Evolutionary conservation across 64 coral and sea anemone species (phyloP).

Genomic region (Acropora yongei): DNA sequence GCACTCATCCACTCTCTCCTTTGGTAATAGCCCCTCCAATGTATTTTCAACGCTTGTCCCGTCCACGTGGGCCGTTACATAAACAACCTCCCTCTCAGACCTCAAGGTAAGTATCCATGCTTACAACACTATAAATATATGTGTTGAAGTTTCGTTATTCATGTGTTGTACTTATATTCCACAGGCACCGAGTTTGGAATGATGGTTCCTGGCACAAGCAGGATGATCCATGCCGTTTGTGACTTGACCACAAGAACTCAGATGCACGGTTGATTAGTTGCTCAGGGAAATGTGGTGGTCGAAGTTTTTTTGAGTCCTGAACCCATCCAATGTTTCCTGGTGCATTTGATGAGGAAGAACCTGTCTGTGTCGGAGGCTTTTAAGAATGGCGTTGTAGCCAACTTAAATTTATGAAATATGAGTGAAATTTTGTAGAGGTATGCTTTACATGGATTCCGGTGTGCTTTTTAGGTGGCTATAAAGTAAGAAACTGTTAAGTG

Average conservation of each 20-base stretch:
- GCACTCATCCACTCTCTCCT: too few species aligned
- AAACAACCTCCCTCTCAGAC: too few species aligned
- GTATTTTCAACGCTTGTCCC: too few species aligned
- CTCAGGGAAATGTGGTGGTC: conserved; percentile 33
- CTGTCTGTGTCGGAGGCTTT: conserved; percentile 9
- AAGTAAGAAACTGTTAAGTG: not conserved
- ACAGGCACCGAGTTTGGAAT: conserved; percentile 46
- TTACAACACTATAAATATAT: not conserved
- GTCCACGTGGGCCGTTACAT: too few species aligned
- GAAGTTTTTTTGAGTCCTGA: conserved; percentile 29
- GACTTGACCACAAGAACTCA: not conserved
- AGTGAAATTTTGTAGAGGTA: not conserved
- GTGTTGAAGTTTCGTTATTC: not conserved
- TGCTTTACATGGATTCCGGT: too few species aligned
- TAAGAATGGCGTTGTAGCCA: conserved; percentile 34
- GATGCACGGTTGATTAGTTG: conserved; percentile 25
- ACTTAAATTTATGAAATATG: not conserved
- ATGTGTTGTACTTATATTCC: not conserved
- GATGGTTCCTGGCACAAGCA: not conserved
- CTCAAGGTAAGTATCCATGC: not conserved
- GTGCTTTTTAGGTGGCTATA: not conserved
- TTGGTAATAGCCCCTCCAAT: too few species aligned
- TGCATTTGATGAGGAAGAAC: conserved; percentile 42
- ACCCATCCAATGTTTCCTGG: conserved; percentile 9
- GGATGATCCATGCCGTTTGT: conserved; percentile 4